Base-by-base conservation (phyloP, 2,797 vertebrate genomes). In the Lates japonicus region DNA sequence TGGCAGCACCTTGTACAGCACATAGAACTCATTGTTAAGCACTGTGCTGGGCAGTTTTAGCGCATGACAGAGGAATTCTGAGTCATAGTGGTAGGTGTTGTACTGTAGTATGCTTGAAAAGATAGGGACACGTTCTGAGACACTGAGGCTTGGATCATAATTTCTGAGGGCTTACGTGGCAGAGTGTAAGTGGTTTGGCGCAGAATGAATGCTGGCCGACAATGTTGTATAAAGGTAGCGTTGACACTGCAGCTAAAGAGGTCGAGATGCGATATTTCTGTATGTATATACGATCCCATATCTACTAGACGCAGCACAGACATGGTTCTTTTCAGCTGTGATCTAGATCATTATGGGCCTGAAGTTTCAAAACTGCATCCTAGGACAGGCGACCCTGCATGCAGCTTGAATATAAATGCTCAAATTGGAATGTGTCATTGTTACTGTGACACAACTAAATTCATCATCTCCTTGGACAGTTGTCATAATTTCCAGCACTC, bases 61-160 rank as follows among this genome's bases (percentile, higher is more conserved):
- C 87, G 52, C 77, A 78, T 80, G 85, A 87, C 79, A 70, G 84
- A 87, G 80, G 67, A 73, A 63, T 77, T 78, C 60, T 93, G 92
- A 94, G 79, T 93, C 93, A 93, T 51, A 63, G 72, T 82, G 78
- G 90, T 89, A 91, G 89, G 92, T 93, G 90, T 91, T 92, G 83
- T 83, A 35, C 86, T 82, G 82, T 82, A 83, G 78, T 82, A 70
- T 46, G 84, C 82, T 87, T 82, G 81, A 82, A 86, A 80, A 83
- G 80, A 87, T 60, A 55, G 70, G 73, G 82, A 85, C 81, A 61
- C 78, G 85, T 82, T 87, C 74, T 82, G 80, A 89, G 80, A 82
- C 83, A 55, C 49, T 4, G 62, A 84, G 72, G 70, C 85, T 83
- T 54, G 73, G 83, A 89, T 85, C 80, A 55, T 80, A 33, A 77